Base-by-base conservation (phyloP, 2,888 invertebrate genomes). In the Parochlus steinenii region DNA sequence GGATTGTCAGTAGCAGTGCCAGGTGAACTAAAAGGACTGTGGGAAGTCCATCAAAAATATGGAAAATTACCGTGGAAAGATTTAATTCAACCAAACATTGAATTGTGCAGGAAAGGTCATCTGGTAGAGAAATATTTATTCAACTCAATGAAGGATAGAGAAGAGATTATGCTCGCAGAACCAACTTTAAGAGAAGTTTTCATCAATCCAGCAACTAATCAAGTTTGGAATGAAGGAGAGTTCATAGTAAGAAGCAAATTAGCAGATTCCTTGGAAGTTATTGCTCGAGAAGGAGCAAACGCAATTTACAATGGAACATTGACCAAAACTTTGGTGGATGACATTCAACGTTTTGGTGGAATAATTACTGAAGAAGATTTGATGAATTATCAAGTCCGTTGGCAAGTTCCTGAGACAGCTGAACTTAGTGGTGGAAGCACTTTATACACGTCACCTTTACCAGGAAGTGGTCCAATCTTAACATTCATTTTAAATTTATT, bases 21-120 rank as follows among this genome's bases (percentile, higher is more conserved):
- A 0, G 89, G 89, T 6, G 92, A 92, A 58, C 55, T 93, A 12
- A 61, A 69, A 37, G 93, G 93, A 3, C 86, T 86, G 54, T 77
- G 78, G 69, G 71, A 65, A 39, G 71, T 85, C 22, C 72, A 86
- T 57, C 56, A 69, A 43, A 61, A 58, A 43, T 85, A 75, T 51
- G 87, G 87, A 2, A 67, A 64, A 40, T 58, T 90, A 33, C 66
- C 71, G 0, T 95, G 93, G 93, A 56, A 56, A 28, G 69, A 74
- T 0, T 61, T 95, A 17, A 73, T 95, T 40, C 56, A 69, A 42
- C 89, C 89, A 0, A 68, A 81, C 2, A 85, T 85, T 32, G 62
- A 74, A 24, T 58, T 93, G 16, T 81, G 82, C 46, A 63, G 64
- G 41, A 61, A 64, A 5, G 92, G 92, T 0, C 71, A 77, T 43